Evolutionary conservation across 92 coral and sea anemone species (phyloP).

Genomic region (Porites evermanni): DNA sequence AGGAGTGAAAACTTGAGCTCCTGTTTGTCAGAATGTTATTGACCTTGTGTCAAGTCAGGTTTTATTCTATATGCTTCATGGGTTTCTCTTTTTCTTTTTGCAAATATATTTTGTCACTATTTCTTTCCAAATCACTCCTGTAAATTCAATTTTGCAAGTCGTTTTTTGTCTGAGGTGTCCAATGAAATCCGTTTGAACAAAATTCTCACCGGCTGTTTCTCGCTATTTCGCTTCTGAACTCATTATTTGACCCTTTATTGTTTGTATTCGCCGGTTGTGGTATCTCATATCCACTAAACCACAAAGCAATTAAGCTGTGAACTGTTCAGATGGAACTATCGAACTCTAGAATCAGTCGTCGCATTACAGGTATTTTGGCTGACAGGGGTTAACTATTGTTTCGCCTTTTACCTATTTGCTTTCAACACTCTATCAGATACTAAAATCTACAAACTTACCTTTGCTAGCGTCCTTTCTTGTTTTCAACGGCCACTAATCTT

Average conservation of each 20-base stretch:
- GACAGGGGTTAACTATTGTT: not conserved
- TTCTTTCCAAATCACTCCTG: not conserved
- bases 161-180: not conserved
- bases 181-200: not conserved
- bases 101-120: not conserved
- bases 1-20: too few relatives aligned
- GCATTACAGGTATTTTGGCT: not conserved
- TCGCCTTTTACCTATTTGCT: not conserved
- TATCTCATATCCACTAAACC: not conserved
- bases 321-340: slow-evolving; percentile 25
- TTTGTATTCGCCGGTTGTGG: not conserved
- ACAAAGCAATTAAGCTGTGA: not conserved
- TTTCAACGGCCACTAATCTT: slow-evolving; percentile 18
- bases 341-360: not conserved
- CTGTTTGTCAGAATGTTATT: too few relatives aligned
- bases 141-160: too few relatives aligned
- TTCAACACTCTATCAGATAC: not conserved
- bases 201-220: not conserved
- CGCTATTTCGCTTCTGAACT: not conserved
- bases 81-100: not conserved
- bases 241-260: not conserved
- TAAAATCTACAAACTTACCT: slow-evolving; percentile 6
- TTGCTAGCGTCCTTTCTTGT: slow-evolving; percentile 22
- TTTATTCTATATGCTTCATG: not conserved
- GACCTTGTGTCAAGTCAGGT: not conserved